Evolutionary conservation across 2,888 invertebrate species (phyloP), one percentile per base, ranked within the genome.

Genomic region (Gymnosoma rotundatum): DNA sequence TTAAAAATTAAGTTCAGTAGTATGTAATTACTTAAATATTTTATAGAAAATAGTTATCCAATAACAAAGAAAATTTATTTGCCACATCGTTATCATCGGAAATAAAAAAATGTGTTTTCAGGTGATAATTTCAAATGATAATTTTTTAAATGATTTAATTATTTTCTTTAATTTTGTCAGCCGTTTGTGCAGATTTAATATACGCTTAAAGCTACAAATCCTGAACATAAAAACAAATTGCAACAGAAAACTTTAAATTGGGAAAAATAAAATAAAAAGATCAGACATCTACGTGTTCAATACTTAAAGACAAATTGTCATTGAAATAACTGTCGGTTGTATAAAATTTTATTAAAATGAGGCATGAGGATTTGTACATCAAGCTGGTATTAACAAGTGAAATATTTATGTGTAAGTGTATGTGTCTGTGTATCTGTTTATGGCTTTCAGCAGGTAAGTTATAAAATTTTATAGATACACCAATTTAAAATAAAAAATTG

Each of bases 321-420:
- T 66, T 60, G 60, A 72, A 76, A 72, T 72, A 61, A 67, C 61
- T 67, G 66, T 64, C 38, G 66, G 60, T 64, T 70, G 48, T 64
- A 74, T 83, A 79, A 83, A 79, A 72, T 76, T 79, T 83, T 83
- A 83, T 83, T 83, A 67, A 79, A 79, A 83, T 75, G 56, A 38
- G 67, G 67, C 74, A 54, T 74, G 61, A 74, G 61, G 18, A 74
- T 74, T 74, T 74, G 61, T 36, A 48, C 48, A 45, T 18, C 32
- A 58, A 60, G 48, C 21, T 21, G 32, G 20, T 64, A 32, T 32
- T 32, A 5, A 6, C 32, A 5, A 7, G 32, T 9, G 25, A 25
- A 20, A 54, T 45, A 12, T 36, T n/a, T 16, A 7, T 72, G 32
- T 48, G 32, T 42, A n/a, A 20, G 32, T 32, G 7, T 52, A 8